phyloP scores from a whole-genome alignment of 2,888 invertebrate species.

The Azorinus chamasolen region DNA sequence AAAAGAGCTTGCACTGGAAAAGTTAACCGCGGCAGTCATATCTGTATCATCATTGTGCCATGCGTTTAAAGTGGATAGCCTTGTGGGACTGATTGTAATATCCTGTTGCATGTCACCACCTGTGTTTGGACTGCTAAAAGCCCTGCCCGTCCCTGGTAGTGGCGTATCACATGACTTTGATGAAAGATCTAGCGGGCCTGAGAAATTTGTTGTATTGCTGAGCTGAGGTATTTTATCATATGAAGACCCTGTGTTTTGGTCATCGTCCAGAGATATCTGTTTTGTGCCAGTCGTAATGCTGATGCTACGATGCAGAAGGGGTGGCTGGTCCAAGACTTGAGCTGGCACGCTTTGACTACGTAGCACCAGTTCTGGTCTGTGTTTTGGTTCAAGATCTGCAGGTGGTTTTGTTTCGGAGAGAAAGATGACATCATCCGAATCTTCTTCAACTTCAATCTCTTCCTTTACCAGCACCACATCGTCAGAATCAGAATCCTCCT shows the following conservation, averaged over 20 bases:
- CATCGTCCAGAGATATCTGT: conserved; percentile 48
- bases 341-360: no score
- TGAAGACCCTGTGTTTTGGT: background rate
- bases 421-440: conserved; percentile 73
- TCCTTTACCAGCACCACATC: conserved; percentile 77
- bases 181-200: conserved; percentile 56
- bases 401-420: conserved; percentile 68
- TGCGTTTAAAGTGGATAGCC: background rate
- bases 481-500: conserved; percentile 76
- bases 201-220: background rate
- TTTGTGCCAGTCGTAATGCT: conserved; percentile 41
- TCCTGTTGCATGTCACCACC: conserved; percentile 1
- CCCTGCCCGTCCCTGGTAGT: no score
- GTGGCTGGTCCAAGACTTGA: background rate
- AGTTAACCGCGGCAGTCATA: background rate
- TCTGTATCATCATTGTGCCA: background rate
- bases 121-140: background rate
- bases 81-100: background rate
- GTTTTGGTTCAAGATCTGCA: conserved; percentile 19
- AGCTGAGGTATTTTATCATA: conserved; percentile 5
- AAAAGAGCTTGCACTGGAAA: no score
- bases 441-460: conserved; percentile 73
- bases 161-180: conserved; percentile 18
- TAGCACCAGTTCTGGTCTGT: no score
- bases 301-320: conserved; percentile 21